phyloP scores from a whole-genome alignment of 37 sponge, comb jelly and placozoan genomes.

The Ianthella basta region DNA sequence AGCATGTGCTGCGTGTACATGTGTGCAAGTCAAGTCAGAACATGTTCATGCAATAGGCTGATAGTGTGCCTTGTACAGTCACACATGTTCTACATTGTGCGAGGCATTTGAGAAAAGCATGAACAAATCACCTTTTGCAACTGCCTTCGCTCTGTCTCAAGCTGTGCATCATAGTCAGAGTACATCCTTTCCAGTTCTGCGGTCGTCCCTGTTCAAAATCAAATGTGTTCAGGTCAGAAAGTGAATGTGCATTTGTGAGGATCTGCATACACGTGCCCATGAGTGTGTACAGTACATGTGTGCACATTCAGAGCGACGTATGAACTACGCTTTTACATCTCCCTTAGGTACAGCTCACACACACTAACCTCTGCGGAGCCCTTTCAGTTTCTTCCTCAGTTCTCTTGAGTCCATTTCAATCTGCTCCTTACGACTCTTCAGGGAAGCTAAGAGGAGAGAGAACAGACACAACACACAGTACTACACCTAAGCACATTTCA shows the following conservation, averaged over 20 bases:
- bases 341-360: too few species aligned
- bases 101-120: not conserved
- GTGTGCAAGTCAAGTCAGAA: too few species aligned
- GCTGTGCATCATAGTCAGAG: constrained; percentile 44
- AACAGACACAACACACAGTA: not conserved
- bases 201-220: constrained; percentile 9
- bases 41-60: too few species aligned
- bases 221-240: too few species aligned
- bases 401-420: constrained; percentile 46
- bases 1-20: too few species aligned
- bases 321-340: too few species aligned
- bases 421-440: constrained; percentile 67
- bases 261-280: too few species aligned
- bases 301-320: too few species aligned
- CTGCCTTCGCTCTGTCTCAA: constrained; percentile 40
- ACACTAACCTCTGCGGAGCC: not conserved
- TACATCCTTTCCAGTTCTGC: constrained; percentile 48
- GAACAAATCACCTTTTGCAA: constrained; percentile 40
- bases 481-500: too few species aligned
- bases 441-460: constrained; percentile 35
- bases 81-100: constrained; percentile 2
- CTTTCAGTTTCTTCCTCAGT: constrained; percentile 43
- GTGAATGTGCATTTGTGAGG: too few species aligned
- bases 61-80: too few species aligned
- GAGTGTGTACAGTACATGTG: too few species aligned